Percentiles rank a stretch among this genome's conserved stretches.
Conservation (phyloP, 1,140 invertebrate genomes). For the Eupristina koningsbergeri region DNA sequence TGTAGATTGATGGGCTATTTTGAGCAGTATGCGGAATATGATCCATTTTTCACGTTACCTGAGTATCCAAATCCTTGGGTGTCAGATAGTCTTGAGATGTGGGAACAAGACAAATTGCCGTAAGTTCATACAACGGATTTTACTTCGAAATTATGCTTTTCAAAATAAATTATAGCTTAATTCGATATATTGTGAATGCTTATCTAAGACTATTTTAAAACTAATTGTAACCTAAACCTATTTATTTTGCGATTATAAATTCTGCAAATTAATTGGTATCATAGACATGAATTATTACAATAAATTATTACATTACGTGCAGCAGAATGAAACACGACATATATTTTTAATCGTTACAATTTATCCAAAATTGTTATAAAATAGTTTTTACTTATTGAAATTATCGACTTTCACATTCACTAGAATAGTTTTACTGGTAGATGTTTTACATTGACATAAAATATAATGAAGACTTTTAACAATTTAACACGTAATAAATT, state of each 20-base stretch:
- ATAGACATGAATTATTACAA: no score
- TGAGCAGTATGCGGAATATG: conserved; percentile 97
- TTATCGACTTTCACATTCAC: no score
- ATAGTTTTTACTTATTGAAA: no score
- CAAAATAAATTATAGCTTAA: not conserved
- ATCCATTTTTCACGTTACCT: conserved; percentile 90
- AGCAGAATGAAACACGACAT: not conserved
- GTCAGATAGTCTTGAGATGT: conserved; percentile 94
- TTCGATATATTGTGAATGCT: not conserved
- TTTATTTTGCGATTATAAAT: not conserved
- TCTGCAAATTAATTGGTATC: no score
- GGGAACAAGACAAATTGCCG: conserved; percentile 94
- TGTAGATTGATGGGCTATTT: conserved; percentile 91
- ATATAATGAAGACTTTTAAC: no score
- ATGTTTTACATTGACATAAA: no score
- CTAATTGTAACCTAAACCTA: not conserved
- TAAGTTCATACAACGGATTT: conserved; percentile 69
- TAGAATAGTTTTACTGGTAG: no score
- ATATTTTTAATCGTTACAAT: no score
- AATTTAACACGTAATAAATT: no score
- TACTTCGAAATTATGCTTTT: not conserved
- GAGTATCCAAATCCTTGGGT: conserved; percentile 98
- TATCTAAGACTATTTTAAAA: not conserved
- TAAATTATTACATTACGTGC: no score
- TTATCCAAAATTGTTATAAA: no score